Evolutionary conservation across 2,888 invertebrate species (phyloP).

Genomic region (Chirona hameri): DNA sequence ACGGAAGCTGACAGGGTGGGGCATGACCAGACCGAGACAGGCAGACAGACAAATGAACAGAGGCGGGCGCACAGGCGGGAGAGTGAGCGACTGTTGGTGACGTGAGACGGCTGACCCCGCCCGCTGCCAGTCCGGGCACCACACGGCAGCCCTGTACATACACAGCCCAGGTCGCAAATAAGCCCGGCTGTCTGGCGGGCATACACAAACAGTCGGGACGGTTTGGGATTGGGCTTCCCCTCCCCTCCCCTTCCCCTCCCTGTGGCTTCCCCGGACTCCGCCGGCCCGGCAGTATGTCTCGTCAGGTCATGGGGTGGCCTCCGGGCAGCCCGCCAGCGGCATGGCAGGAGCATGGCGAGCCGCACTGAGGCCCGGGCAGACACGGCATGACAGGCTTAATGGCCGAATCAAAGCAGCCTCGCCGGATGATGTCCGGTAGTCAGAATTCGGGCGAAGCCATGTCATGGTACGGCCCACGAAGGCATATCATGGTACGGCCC

Average conservation of each 20-base stretch:
- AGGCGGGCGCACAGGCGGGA: not conserved
- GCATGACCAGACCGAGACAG: no score
- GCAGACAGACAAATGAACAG: no score
- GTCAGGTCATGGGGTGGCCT: not conserved
- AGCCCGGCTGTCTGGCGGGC: no score
- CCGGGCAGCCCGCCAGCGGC: not conserved
- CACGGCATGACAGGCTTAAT: not conserved
- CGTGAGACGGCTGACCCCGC: no score
- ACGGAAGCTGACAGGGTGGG: no score
- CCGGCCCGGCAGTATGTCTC: not conserved
- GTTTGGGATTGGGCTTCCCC: no score
- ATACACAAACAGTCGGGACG: no score
- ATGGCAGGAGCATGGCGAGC: not conserved
- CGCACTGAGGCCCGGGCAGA: not conserved
- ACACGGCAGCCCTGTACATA: not conserved
- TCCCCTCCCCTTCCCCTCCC: no score
- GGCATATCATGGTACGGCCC: no score
- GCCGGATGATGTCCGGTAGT: no score
- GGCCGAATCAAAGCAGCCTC: not conserved
- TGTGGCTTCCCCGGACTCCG: not conserved
- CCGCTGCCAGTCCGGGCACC: not conserved
- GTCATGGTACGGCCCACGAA: not conserved
- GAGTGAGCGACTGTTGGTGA: no score
- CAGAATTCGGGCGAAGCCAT: no score
- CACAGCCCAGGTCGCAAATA: not conserved